Percentiles rank a stretch among this genome's conserved stretches.
Evolutionary conservation across 2,113 vertebrate species (phyloP).

Genomic region (Sander lucioperca): DNA sequence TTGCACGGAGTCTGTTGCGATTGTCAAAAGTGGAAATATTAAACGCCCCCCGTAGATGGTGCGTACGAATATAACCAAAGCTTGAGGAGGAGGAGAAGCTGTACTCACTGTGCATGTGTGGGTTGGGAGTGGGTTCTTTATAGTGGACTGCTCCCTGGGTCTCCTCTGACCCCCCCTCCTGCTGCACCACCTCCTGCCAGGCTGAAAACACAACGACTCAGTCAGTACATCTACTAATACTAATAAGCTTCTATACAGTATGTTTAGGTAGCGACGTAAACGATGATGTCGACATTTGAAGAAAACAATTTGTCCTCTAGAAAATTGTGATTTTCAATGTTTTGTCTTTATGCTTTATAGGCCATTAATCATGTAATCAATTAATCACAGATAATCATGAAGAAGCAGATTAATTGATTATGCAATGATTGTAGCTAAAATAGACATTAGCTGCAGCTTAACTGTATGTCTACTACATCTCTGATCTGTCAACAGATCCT

Average conservation of each 20-base stretch:
- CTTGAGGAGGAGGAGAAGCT: background rate
- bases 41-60: too few species aligned
- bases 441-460: background rate
- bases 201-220: constrained; percentile 76
- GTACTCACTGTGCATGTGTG: constrained; percentile 86
- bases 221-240: background rate
- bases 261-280: background rate
- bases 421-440: background rate
- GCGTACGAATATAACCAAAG: too few species aligned
- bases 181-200: constrained; percentile 90
- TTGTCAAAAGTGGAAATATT: too few species aligned
- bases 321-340: too few species aligned
- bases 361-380: background rate
- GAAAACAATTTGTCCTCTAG: too few species aligned
- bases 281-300: background rate
- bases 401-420: background rate
- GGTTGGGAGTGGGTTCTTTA: constrained; percentile 84
- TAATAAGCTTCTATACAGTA: background rate
- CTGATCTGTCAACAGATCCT: background rate
- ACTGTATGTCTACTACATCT: background rate
- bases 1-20: too few species aligned
- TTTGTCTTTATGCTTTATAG: background rate
- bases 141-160: constrained; percentile 85
- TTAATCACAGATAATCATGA: background rate
- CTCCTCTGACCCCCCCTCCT: constrained; percentile 70